Evolutionary conservation across 2,113 vertebrate species (phyloP), one percentile per base, ranked within the genome.

Genomic region (Bufo bufo): DNA sequence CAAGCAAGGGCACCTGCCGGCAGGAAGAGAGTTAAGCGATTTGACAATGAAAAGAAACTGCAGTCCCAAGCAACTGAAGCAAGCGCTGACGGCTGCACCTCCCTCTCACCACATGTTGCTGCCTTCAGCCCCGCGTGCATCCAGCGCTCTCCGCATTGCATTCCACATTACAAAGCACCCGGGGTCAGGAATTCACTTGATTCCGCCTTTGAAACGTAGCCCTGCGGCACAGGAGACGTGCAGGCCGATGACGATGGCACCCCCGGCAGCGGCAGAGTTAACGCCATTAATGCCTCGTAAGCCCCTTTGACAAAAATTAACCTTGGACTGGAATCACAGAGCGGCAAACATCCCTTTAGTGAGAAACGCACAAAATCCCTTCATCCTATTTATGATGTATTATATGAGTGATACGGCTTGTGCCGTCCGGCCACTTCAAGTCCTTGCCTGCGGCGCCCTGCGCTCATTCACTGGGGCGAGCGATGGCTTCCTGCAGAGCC

Each of bases 21-120:
- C 49, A 54, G 13, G 6, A 19, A 20, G 33, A 56, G n/a, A 7
- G 77, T 69, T 87, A 50, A 63, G 54, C 50, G 45, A 1, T 33
- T 45, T 87, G 49, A 80, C 77, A 81, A 81, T 72, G 75, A 72
- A 80, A 56, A 80, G 75, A 8, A 56, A 66, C 52, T 56, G 63
- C 49, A 45, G 63, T 81, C 63, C 75, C 75, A 82, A 87, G 69
- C 86, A 66, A 72, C 43, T 87, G 79, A 83, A 65, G 17, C 23
- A 77, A 63, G 65, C 71, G 69, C n/a, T 52, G 33, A 88, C 84
- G 56, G 19, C 43, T 84, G 16, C 71, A 19, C 87, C 71, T 66
- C 82, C 87, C 59, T 89, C 87, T 84, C 87, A 84, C 81, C 87
- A 77, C 87, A 77, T 83, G 80, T 61, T 79, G 85, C 86, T 77